phyloP scores from a whole-genome alignment of 2,113 vertebrate species.

The Xyrauchen texanus region DNA sequence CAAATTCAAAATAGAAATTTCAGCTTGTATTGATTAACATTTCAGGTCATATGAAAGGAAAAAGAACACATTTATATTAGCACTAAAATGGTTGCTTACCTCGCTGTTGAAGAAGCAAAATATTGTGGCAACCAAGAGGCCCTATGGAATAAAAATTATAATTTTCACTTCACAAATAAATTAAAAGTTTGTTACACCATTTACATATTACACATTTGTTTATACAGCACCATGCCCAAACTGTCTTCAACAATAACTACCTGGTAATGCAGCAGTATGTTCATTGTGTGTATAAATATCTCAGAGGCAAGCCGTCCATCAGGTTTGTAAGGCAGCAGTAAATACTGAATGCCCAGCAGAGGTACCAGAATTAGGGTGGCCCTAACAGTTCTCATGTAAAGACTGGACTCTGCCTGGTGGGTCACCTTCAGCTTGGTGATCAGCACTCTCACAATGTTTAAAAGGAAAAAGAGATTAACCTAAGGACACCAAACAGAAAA shows the following conservation, averaged over 20 bases:
- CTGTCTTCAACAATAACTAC: slow-evolving; percentile 62
- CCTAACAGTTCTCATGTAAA: slow-evolving; percentile 96
- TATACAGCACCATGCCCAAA: too few relatives aligned
- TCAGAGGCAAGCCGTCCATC: slow-evolving; percentile 79
- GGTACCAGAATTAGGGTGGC: slow-evolving; percentile 95
- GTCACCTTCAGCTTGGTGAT: slow-evolving; percentile 97
- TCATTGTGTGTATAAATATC: slow-evolving; percentile 87
- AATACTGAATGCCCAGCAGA: slow-evolving; percentile 91
- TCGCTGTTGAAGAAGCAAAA: slow-evolving; percentile 91
- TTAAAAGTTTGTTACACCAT: neutral
- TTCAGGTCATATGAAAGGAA: neutral
- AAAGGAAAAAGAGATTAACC: slow-evolving; percentile 96
- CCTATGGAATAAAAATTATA: slow-evolving; percentile 60
- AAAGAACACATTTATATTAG: neutral
- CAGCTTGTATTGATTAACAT: too few relatives aligned
- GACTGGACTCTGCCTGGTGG: slow-evolving; percentile 92
- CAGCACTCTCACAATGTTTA: slow-evolving; percentile 95
- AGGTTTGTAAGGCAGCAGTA: slow-evolving; percentile 88
- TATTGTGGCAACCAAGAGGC: slow-evolving; percentile 84
- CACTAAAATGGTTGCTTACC: slow-evolving; percentile 66
- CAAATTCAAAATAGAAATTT: neutral
- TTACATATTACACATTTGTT: too few relatives aligned
- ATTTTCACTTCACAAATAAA: neutral
- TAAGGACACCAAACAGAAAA: slow-evolving; percentile 58
- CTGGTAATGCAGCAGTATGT: slow-evolving; percentile 94